Percentiles rank a stretch among this genome's conserved stretches.
Evolutionary conservation across 2,797 vertebrate genomes (phyloP).

Genomic region (Pteropus rufus): DNA sequence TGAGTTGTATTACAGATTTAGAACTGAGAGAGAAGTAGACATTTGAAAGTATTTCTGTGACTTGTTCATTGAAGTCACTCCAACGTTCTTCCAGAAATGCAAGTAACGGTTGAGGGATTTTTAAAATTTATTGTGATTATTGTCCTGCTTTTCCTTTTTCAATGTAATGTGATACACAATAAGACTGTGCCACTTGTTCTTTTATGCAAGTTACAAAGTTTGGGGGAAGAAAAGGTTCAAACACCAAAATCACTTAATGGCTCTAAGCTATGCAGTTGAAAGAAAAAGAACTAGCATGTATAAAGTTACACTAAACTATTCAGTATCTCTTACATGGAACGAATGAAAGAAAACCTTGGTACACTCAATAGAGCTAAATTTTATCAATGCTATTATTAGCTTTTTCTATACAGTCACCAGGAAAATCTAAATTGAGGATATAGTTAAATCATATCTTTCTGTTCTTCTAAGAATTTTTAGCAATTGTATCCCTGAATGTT

Average conservation of each 20-base stretch:
- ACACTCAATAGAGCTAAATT: neutral
- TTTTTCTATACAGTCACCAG: neutral
- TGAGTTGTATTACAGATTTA: too few relatives aligned
- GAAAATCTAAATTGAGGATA: neutral
- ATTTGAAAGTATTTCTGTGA: neutral
- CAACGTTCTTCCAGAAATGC: neutral
- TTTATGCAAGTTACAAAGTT: neutral
- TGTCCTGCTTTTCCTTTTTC: neutral
- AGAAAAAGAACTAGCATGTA: neutral
- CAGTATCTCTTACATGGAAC: neutral
- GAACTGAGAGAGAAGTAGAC: neutral
- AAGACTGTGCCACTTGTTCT: neutral
- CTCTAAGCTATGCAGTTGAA: neutral
- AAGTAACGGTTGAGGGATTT: neutral
- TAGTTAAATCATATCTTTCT: neutral
- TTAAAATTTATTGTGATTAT: neutral
- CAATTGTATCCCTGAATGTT: neutral
- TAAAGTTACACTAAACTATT: neutral
- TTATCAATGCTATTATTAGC: neutral
- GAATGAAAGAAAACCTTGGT: neutral
- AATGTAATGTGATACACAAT: neutral
- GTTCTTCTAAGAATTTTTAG: neutral
- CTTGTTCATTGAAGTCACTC: neutral
- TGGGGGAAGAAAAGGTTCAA: neutral
- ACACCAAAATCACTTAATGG: neutral